Evolutionary conservation across 1,140 invertebrate genomes (phyloP), one percentile per base, ranked within the genome.

Genomic region (Phenacoccus solenopsis): DNA sequence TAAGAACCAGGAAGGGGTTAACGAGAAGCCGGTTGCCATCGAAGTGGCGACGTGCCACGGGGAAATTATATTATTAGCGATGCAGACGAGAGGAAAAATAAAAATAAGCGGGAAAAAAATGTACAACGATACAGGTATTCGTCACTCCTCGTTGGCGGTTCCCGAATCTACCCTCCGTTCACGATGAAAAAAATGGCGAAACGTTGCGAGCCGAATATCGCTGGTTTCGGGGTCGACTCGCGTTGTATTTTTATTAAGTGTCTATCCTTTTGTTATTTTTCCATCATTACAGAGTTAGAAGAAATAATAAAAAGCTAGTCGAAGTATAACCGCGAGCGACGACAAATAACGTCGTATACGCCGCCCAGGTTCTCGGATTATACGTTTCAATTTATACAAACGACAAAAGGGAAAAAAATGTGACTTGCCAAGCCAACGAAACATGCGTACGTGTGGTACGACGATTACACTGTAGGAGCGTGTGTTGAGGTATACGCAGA

Each of bases 251-350:
- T 49, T 49, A 49, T 49, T 49, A 49, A 49, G 38, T 49, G 38
- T 49, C 38, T 49, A 49, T 49, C 38, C 38, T 49, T 49, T 49
- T 49, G 38, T 49, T 49, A 49, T 49, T 49, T 49, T 49, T 49
- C 38, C 38, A 49, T 49, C 38, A 49, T 49, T 49, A 49, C 20
- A n/a, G 38, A n/a, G n/a, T 16, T 49, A n/a, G 12, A n/a, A 2
- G 12, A n/a, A 49, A 49, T 49, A n/a, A 49, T 16, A 49, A 9
- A 49, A 49, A 49, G 20, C 3, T 2, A 16, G 38, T n/a, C n/a
- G n/a, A n/a, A n/a, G 38, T 49, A n/a, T n/a, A 49, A 49, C 38
- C 38, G 38, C n/a, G n/a, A n/a, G 38, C 38, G 38, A n/a, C 38
- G 38, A 49, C 13, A 49, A 49, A 16, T 16, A 16, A n/a, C 5